Conservation (phyloP, 2,113 vertebrate species). For the Mastomys natalensis region DNA sequence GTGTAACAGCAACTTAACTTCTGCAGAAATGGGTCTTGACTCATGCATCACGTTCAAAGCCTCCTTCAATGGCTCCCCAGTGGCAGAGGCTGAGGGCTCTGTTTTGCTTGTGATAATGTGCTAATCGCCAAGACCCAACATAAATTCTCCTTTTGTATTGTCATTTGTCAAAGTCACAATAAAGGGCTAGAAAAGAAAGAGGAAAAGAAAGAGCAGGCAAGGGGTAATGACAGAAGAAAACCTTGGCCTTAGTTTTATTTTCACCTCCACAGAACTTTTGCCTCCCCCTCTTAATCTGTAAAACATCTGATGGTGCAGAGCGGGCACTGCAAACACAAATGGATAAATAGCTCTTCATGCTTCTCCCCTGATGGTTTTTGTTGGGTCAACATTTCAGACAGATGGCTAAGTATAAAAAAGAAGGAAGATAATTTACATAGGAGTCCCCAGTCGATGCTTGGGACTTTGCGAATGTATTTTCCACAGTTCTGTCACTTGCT, state of each 20-base stretch:
- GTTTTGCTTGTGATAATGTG: conserved; percentile 90
- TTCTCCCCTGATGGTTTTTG: not conserved
- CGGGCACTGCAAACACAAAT: conserved; percentile 63
- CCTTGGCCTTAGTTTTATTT: conserved; percentile 77
- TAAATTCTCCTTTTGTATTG: conserved; percentile 84
- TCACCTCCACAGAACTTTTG: conserved; percentile 64
- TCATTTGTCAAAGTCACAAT: conserved; percentile 90
- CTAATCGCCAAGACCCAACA: conserved; percentile 88
- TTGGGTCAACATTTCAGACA: conserved; percentile 32
- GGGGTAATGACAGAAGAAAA: conserved; percentile 81
- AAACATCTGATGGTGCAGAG: conserved; percentile 87
- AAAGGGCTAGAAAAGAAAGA: conserved; percentile 59
- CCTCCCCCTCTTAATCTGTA: conserved; percentile 85
- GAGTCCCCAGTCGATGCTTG: not conserved
- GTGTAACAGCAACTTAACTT: conserved; percentile 64
- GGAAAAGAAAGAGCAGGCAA: not conserved
- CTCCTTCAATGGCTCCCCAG: conserved; percentile 84
- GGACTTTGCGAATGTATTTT: not conserved
- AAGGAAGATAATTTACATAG: conserved; percentile 4
- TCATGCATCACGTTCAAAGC: conserved; percentile 86
- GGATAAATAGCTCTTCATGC: conserved; percentile 71
- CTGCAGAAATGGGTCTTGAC: conserved; percentile 79
- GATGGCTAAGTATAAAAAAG: conserved; percentile 17
- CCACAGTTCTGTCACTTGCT: not conserved
- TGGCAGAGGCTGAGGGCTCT: conserved; percentile 80